Base-by-base conservation (phyloP, 2,113 vertebrate genomes). In the Prunella himalayana region DNA sequence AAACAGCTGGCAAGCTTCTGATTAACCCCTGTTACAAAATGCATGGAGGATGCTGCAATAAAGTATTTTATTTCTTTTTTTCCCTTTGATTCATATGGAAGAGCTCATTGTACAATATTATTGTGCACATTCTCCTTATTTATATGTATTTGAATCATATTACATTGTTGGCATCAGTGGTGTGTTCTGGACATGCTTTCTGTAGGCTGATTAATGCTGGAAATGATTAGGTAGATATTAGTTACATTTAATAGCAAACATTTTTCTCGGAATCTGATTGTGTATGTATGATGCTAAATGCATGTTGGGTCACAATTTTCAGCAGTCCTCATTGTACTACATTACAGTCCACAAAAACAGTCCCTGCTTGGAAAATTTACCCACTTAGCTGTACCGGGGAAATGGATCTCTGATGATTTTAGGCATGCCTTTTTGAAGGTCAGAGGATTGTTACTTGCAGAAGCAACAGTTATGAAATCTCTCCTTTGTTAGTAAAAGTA, bases 1-100 rank as follows among this genome's bases (percentile, higher is more conserved):
- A 92, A 93, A 86, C 47, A 95, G 20, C 42, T 63, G 68, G 88
- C 61, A 88, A 81, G 49, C 42, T 73, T 90, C 71, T 93, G 39
- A 81, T 83, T 94, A 93, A 88, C 39, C 16, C 14, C 15, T 86
- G 8, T 50, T 90, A 63, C 39, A 44, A 61, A 93, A 77, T 42
- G 23, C 6, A 4, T 59, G 11, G 16, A 41, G 33, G 28, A 73
- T 59, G 35, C 31, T 72, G 23, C 19, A 80, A 44, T 24, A 50
- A 20, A 37, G 17, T 44, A 1, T 15, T 24, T 11, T 13, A 8
- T 45, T 30, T 2, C 5, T 1, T 12, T 20, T 18, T 30, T 20
- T 2, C 2, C 13, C 17, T 10, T 53, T 23, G 5, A 53, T 87
- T 79, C 20, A 57, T 69, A 88, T 31, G 42, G 71, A 96, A 81